A percentile compares a stretch with the other conserved stretches of the same genome.
phyloP scores from a whole-genome alignment of 2,797 vertebrate genomes.

The Neosilurus mollespiculum region DNA sequence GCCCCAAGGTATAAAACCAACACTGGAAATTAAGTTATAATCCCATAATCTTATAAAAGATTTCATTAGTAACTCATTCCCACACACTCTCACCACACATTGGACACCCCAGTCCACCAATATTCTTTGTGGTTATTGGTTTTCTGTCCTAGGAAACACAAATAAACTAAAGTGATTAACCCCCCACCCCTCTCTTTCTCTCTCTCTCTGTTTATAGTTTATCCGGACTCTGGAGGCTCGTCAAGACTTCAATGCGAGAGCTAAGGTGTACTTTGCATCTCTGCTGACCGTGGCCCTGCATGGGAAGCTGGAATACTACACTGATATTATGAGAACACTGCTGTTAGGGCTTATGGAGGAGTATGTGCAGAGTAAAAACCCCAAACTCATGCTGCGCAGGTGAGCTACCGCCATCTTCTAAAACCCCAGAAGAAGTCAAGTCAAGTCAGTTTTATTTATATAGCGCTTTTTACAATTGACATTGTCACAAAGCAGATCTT shows the following conservation, averaged over 20 bases:
- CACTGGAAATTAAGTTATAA: neutral
- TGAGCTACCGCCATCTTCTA: slow-evolving; percentile 59
- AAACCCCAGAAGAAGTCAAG: too few relatives aligned
- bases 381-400: slow-evolving; percentile 97
- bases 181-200: neutral
- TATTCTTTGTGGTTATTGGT: neutral
- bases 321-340: slow-evolving; percentile 93
- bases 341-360: slow-evolving; percentile 94
- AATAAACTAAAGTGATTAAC: neutral
- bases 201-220: slow-evolving; percentile 74
- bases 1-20: slow-evolving; percentile 4
- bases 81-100: neutral
- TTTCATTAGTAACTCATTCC: neutral
- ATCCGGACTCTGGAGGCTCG: slow-evolving; percentile 93
- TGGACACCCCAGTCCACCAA: neutral
- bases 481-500: neutral
- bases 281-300: slow-evolving; percentile 94
- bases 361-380: slow-evolving; percentile 93
- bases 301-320: slow-evolving; percentile 97
- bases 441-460: too few relatives aligned
- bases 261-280: slow-evolving; percentile 93
- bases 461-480: too few relatives aligned
- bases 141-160: neutral
- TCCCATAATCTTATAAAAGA: neutral
- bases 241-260: slow-evolving; percentile 91